Base-by-base conservation (phyloP, 2,888 invertebrate species). In the Pheosia gnoma region DNA sequence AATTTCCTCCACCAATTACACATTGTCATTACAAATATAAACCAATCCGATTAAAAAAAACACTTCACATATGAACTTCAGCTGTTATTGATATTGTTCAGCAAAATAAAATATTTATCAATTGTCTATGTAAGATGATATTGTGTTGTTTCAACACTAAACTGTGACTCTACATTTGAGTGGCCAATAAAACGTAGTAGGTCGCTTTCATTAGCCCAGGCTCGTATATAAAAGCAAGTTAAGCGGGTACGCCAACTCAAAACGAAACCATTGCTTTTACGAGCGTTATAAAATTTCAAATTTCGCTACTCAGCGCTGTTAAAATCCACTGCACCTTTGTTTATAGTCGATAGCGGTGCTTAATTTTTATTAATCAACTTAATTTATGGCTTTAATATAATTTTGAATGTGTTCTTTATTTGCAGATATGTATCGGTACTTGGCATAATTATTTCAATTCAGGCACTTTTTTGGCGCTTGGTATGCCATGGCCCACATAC, bases 271-370 rank as follows among this genome's bases (percentile, higher is more conserved):
- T 80, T 79, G 75, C 77, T 86, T 91, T 91, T 88, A 92, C 82
- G 90, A 84, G 76, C 68, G 83, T 77, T 84, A 89, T 91, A 90
- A 92, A 91, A 90, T 87, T 88, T 88, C 78, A 87, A 90, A 91
- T 89, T 90, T 86, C 78, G 79, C 85, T 82, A 82, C 84, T 87
- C 84, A 80, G 77, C 78, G 78, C 75, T 79, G 80, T 84, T 79
- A 82, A 79, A 75, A 59, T 71, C 67, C 54, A 60, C 63, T 70
- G 60, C 68, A 71, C 72, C 70, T 70, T 78, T 77, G 77, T 80
- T 79, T 77, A 76, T 67, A 65, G 72, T 68, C 74, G 65, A 71
- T 74, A 71, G 69, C 70, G 54, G 65, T 67, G 59, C 66, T 72
- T 72, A 71, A 70, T 74, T 74, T 74, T 74, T 77, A 77, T 74